Base-by-base conservation (phyloP, 1,140 invertebrate genomes). In the Rhysida immarginata region DNA sequence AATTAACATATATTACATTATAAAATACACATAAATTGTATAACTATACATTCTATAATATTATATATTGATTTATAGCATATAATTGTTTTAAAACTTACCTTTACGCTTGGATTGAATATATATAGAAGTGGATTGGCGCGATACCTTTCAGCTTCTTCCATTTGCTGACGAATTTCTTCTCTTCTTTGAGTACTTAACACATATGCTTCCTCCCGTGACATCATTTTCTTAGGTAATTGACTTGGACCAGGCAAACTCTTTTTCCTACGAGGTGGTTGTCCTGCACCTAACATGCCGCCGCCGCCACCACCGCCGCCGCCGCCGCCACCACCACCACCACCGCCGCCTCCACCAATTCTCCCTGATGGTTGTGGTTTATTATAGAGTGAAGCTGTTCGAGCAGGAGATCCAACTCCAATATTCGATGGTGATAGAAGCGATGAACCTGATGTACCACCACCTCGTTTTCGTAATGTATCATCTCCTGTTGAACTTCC, bases 41-140 rank as follows among this genome's bases (percentile, higher is more conserved):
- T n/a, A n/a, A 41, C n/a, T 41, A 13, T 41, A 41, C 35, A 41
- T 41, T 41, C n/a, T 41, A 41, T n/a, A 41, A 54, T 1, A 13
- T 49, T 2, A 45, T 13, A 54, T 45, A 18, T 50, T n/a, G n/a
- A n/a, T n/a, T n/a, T 52, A 50, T 55, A 14, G 20, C 29, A 54
- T n/a, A 44, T 44, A 46, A 54, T 18, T 0, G 24, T 25, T 55
- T 53, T 1, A 18, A 56, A 27, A 74, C 75, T 77, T 77, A 98
- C 94, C 87, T 93, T 94, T 62, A 98, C 85, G 77, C 89, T 83
- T 63, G 92, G 91, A 84, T 89, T 93, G 81, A 90, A 82, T 69
- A 96, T 77, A 71, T 94, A 95, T 54, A 96, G 80, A 59, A 96
- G 76, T 63, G 93, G 93, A 77, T 96, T 96, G 62, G 87, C 87